Percentiles rank a stretch among this genome's conserved stretches.
Evolutionary conservation across 2,888 invertebrate species (phyloP).

Genomic region (Chloroclysta siterata): DNA sequence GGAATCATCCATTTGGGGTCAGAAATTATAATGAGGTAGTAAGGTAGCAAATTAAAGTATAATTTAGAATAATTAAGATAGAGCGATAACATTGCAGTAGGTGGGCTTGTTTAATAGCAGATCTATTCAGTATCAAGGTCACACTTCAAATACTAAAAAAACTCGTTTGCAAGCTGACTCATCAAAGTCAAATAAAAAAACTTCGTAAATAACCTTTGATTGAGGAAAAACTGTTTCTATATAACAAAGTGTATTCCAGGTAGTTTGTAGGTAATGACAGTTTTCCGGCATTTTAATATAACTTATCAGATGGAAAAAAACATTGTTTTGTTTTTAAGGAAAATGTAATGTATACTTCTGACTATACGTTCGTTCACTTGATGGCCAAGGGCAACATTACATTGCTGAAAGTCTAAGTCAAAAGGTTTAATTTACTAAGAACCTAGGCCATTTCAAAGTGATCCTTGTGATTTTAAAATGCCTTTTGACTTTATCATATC

Average conservation of each 20-base stretch:
- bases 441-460: too few species aligned
- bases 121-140: background rate
- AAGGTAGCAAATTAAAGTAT: too few species aligned
- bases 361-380: background rate
- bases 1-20: too few species aligned
- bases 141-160: too few species aligned
- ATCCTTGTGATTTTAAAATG: too few species aligned
- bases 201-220: slow-evolving; percentile 15
- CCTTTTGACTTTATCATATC: too few species aligned
- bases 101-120: too few species aligned
- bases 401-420: too few species aligned
- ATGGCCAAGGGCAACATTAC: too few species aligned
- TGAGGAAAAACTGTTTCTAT: slow-evolving; percentile 16
- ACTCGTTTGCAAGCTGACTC: slow-evolving; percentile 5
- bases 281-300: slow-evolving; percentile 7
- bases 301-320: background rate
- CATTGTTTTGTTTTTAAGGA: background rate
- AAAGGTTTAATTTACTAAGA: too few species aligned
- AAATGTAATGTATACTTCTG: background rate
- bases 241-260: slow-evolving; percentile 5
- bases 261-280: background rate
- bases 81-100: background rate
- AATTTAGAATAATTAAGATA: background rate
- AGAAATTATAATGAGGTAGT: too few species aligned
- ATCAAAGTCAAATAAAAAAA: background rate